These are phyloP conservation scores for Eristalis intricaria DNA, from an alignment of 2,888 invertebrate species.

Conservation along the genomic window DNA sequence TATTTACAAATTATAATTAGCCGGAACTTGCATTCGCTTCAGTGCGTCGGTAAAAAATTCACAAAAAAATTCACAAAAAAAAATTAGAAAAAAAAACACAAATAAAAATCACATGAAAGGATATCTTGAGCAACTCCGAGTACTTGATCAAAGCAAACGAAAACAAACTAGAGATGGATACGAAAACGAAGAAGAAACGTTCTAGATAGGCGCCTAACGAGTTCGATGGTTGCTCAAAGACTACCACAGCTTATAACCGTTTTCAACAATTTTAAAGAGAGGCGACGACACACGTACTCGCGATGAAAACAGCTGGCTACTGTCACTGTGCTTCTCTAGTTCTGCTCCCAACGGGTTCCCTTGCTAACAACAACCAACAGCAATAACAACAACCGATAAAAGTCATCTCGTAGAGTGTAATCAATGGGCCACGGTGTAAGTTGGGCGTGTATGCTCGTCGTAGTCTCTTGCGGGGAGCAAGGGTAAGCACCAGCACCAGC, in stretches of 20 bases:
- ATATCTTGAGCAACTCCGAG: neutral
- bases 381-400: neutral
- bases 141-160: no score
- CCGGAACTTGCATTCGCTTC: neutral
- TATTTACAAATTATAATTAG: neutral
- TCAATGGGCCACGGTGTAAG: neutral
- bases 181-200: conserved; percentile 31
- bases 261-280: conserved; percentile 67
- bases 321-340: conserved; percentile 41
- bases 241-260: conserved; percentile 62
- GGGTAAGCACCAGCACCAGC: neutral
- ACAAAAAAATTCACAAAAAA: neutral
- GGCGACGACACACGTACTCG: conserved; percentile 23
- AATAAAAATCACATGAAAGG: neutral
- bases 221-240: conserved; percentile 68
- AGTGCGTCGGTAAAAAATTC: neutral
- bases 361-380: conserved; percentile 28
- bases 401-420: conserved; percentile 16
- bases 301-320: conserved; percentile 56
- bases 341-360: conserved; percentile 49
- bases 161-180: neutral
- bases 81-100: neutral
- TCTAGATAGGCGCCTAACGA: conserved; percentile 58
- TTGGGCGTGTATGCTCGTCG: neutral
- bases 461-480: neutral